Evolutionary conservation across 2,888 invertebrate species (phyloP), one percentile per base, ranked within the genome.

Genomic region (Quadroppia sp.): DNA sequence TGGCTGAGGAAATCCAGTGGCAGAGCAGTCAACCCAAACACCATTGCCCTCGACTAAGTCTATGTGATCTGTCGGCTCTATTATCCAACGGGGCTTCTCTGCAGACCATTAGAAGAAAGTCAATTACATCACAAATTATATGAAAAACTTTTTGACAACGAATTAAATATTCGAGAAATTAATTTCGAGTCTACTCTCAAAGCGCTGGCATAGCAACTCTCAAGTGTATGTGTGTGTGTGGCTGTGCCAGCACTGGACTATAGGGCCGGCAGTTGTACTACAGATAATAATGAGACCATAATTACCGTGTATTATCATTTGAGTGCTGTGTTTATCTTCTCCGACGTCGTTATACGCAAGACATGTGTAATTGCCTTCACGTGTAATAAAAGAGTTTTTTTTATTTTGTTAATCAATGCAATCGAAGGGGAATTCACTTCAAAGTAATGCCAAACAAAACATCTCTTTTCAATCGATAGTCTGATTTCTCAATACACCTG

Each of bases 291-390:
- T 59, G 30, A 30, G 59, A 30, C 30, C 59, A 59, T 59, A 59
- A 59, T 74, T 42, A 74, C 74, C 74, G 36, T 71, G 64, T 64
- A 74, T 67, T 30, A 61, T 53, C 71, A 74, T 71, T 20, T 53
- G 50, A 48, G 67, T 40, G 25, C 61, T 48, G 50, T 74, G 67
- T 30, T 50, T 53, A 67, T 74, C 74, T 67, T 74, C 64, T 40
- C 71, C 74, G 64, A 74, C 74, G 32, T 59, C 30, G 40, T 74
- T 74, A 28, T 25, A 48, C 23, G 74, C 74, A 42, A 74, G 11
- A 50, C 74, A 74, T 20, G 74, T 74, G 53, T 74, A 74, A 50
- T 74, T 74, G n/a, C 74, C 74, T 36, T 28, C 59, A 13, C 15
- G 23, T 32, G 15, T 15, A 30, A 59, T n/a, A 23, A 23, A 11